Evolutionary conservation across 1,140 invertebrate species (phyloP), one percentile per base, ranked within the genome.

Genomic region (Druon quercuslanigerum): DNA sequence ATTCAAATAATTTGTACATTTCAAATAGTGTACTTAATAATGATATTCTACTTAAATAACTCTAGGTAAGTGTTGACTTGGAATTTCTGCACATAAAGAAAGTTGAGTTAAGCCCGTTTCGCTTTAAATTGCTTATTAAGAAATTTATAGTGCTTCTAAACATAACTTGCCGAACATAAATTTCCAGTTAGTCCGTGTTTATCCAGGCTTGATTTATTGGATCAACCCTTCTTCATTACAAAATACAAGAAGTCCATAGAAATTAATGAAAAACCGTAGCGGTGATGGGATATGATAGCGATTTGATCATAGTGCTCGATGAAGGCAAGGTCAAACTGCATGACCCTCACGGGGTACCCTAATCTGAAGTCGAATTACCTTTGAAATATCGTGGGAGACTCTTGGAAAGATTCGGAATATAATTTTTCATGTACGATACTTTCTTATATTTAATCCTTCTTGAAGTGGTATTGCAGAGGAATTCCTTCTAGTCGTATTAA

Each of bases 131-230:
- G 40, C 60, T 8, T 33, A 66, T 66, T 66, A 66, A 2, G 25
- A 33, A 66, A 66, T 66, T 66, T 66, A 66, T 66, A 8, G 60
- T 66, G 25, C 40, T 66, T 66, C 60, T 66, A 66, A 66, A 66
- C 60, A 66, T 66, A 66, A 66, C 33, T 60, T 33, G 13, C 20
- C 12, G 14, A 8, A 20, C 33, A 40, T 60, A 60, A 60, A 60
- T 66, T 66, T 57, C 19, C 56, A 57, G 56, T 57, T n/a, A 66
- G 60, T n/a, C 60, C 14, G 60, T 40, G 60, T 60, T 60, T 60
- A 60, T 60, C 25, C 60, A 66, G 20, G 40, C 20, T 33, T 66
- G 60, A 66, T 66, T 66, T 66, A 66, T 66, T 60, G 20, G 57
- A 60, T 2, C 0, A 60, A 4, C 57, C 13, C 16, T 60, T 60